Evolutionary conservation across 1,140 invertebrate genomes (phyloP).

Genomic region (Nasonia giraulti): DNA sequence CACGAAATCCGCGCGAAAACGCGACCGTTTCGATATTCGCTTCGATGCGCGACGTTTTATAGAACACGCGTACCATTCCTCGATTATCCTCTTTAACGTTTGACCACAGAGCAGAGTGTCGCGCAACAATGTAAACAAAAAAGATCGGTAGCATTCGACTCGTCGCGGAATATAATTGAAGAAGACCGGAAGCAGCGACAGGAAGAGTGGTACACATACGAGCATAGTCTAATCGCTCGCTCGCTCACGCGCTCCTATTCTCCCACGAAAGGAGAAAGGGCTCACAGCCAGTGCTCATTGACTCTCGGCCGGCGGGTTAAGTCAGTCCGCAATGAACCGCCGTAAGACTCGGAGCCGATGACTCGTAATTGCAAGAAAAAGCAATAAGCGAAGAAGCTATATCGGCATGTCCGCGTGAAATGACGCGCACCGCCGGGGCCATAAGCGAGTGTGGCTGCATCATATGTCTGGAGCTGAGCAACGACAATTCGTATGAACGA

Average conservation of each 20-base stretch:
- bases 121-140: background rate
- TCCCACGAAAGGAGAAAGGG: background rate
- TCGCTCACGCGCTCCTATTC: no score
- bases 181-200: background rate
- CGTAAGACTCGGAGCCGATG: background rate
- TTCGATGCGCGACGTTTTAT: background rate
- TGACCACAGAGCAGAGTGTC: background rate
- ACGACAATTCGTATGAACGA: slow-evolving; percentile 33
- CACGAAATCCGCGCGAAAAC: slow-evolving; percentile 36
- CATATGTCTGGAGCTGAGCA: slow-evolving; percentile 76
- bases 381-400: no score
- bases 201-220: background rate
- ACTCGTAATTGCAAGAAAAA: no score
- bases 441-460: slow-evolving; percentile 74
- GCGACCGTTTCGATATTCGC: background rate
- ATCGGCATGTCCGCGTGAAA: slow-evolving; percentile 11
- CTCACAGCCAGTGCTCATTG: no score
- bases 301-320: background rate
- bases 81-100: no score
- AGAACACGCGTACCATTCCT: background rate
- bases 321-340: background rate
- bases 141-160: background rate
- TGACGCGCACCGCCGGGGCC: slow-evolving; percentile 53
- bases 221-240: background rate
- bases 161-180: background rate